These are phyloP conservation scores for Pterophyllum scalare DNA, from an alignment of 2,113 vertebrate genomes.

Conservation along the genomic window DNA sequence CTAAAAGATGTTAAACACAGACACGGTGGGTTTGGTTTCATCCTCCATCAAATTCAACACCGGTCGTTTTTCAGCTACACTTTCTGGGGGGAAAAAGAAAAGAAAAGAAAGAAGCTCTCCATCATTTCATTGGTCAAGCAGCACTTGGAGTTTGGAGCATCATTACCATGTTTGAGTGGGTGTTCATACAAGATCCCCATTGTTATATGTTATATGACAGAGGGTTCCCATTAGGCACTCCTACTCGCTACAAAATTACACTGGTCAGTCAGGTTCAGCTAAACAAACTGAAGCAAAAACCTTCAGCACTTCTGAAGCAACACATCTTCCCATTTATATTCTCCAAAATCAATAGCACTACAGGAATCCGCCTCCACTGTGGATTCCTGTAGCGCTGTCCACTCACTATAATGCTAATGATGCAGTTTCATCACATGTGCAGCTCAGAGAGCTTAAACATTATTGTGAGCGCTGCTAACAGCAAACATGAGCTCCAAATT, in stretches of 20 bases:
- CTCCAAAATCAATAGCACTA: neutral
- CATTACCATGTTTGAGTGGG: neutral
- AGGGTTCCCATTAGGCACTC: neutral
- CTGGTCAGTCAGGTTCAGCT: neutral
- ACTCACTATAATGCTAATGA: neutral
- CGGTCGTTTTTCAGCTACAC: conserved; percentile 62
- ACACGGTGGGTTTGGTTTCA: conserved; percentile 47
- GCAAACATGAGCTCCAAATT: neutral
- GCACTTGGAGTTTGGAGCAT: neutral
- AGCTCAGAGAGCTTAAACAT: neutral
- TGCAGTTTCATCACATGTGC: neutral
- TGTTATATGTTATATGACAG: neutral
- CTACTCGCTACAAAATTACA: neutral
- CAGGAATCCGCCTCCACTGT: neutral
- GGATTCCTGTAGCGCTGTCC: neutral
- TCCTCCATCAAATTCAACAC: conserved; percentile 68
- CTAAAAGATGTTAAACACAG: conserved; percentile 80
- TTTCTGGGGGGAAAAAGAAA: conserved; percentile 59
- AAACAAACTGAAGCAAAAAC: neutral
- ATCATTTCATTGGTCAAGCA: neutral
- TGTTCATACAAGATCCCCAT: neutral
- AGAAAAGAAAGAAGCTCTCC: neutral
- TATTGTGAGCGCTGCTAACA: neutral
- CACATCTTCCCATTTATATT: neutral
- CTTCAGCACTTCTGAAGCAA: neutral